phyloP scores from a whole-genome alignment of 2,888 invertebrate genomes.

The Gibbula magus region DNA sequence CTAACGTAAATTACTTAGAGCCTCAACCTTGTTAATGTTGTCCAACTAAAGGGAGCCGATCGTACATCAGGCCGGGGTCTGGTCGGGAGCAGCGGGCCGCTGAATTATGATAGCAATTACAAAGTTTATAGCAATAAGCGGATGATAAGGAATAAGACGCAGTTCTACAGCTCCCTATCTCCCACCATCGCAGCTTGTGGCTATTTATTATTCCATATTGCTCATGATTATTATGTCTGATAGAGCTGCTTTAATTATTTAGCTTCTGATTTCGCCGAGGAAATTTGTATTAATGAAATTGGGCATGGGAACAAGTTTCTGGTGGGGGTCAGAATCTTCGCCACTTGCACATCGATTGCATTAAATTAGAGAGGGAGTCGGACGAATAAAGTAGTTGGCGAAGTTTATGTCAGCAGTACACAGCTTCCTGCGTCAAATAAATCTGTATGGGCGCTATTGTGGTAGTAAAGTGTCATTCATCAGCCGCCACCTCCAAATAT shows the following conservation, averaged over 20 bases:
- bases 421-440: neutral
- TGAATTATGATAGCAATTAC: constrained; percentile 13
- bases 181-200: constrained; percentile 2
- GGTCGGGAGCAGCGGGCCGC: neutral
- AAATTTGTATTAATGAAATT: constrained; percentile 18
- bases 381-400: constrained; percentile 10
- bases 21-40: constrained; percentile 1
- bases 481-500: neutral
- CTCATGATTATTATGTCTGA: constrained; percentile 1
- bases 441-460: neutral
- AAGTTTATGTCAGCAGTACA: constrained; percentile 8
- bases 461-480: constrained; percentile 13
- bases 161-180: neutral
- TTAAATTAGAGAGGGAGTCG: constrained; percentile 8
- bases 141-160: constrained; percentile 6
- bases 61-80: neutral
- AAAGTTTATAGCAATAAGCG: neutral
- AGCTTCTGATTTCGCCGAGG: constrained; percentile 8
- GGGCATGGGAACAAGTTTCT: neutral
- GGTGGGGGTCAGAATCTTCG: neutral
- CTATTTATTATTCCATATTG: constrained; percentile 17
- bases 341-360: constrained; percentile 3
- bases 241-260: neutral
- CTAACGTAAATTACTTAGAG: constrained; percentile 15
- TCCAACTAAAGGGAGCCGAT: neutral